Evolutionary conservation across 2,888 invertebrate genomes (phyloP).

Genomic region (Hesperia comma): DNA sequence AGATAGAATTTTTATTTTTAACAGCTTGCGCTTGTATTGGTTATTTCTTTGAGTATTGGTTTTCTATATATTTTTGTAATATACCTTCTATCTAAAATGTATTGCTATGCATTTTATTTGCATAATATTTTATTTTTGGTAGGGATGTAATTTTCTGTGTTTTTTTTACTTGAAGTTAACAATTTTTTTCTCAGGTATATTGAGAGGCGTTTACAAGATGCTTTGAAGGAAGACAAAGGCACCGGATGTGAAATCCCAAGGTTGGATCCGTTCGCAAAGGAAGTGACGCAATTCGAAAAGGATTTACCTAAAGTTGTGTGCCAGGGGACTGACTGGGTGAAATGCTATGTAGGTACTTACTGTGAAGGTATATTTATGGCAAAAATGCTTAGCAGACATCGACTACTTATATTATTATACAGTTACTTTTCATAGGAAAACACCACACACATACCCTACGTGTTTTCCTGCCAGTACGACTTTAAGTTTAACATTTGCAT

Average conservation of each 20-base stretch:
- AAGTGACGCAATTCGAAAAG: constrained; percentile 89
- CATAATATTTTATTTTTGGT: constrained; percentile 30
- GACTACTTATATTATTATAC: no score
- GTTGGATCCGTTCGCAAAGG: constrained; percentile 83
- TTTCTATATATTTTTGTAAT: not conserved
- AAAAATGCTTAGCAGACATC: no score
- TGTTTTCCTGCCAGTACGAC: no score
- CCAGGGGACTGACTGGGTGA: constrained; percentile 89
- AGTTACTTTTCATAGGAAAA: no score
- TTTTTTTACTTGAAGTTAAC: not conserved
- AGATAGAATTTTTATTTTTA: constrained; percentile 38
- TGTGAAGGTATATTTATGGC: constrained; percentile 28
- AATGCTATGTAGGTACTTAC: constrained; percentile 85
- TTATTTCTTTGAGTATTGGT: constrained; percentile 6
- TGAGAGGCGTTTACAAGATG: constrained; percentile 62
- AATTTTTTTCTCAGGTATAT: constrained; percentile 55
- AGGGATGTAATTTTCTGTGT: not conserved
- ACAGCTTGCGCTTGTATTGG: constrained; percentile 21
- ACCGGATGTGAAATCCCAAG: constrained; percentile 75
- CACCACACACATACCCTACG: no score
- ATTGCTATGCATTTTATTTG: constrained; percentile 16
- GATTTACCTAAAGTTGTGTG: constrained; percentile 87
- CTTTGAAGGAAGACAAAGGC: constrained; percentile 66
- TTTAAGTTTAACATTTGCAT: no score
- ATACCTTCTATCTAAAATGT: not conserved